Base-by-base conservation (phyloP, 1,140 invertebrate genomes). In the Lysiphlebus fabarum region DNA sequence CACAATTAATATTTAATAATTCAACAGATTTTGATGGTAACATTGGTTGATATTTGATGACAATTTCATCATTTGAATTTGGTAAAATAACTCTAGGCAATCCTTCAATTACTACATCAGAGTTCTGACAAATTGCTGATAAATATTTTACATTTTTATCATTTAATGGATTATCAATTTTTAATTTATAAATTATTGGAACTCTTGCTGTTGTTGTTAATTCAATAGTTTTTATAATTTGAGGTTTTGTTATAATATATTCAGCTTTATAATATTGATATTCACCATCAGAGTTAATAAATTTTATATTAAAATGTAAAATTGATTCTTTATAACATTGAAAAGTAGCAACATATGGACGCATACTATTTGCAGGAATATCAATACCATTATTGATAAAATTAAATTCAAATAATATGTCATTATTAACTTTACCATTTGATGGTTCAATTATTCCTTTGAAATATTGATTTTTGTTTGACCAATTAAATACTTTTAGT, bases 221-320 rank as follows among this genome's bases (percentile, higher is more conserved):
- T 42, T 68, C 63, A n/a, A 73, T 70, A 10, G 58, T 57, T 12
- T 64, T 41, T 8, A 67, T 42, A 9, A 63, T 58, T 61, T 71
- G 64, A 2, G 67, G 67, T 40, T 62, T 59, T 3, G 64, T 65
- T 12, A 71, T 55, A 44, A 62, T 62, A 48, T 70, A 71, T 10
- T 71, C 62, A 2, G 71, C 51, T 11, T 71, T 64, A 26, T 70
- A 71, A 43, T 62, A 67, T 65, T 71, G 65, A 53, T 63, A 66
- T 36, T 73, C 67, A 1, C 54, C 50, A 7, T 65, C 58, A 2
- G 59, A 33, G 17, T 65, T 70, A 1, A 53, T 63, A n/a, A 73
- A 71, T 12, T 14, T 50, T 14, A 72, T 68, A 12, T 62, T 67
- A 14, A 70, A 72, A 8, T 47, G 14, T 17, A 62, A 64, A 6